Percentiles rank a stretch among this genome's conserved stretches.
Conservation (phyloP, 53 echinoderm and acorn worm genomes). For the Antedon mediterranea region DNA sequence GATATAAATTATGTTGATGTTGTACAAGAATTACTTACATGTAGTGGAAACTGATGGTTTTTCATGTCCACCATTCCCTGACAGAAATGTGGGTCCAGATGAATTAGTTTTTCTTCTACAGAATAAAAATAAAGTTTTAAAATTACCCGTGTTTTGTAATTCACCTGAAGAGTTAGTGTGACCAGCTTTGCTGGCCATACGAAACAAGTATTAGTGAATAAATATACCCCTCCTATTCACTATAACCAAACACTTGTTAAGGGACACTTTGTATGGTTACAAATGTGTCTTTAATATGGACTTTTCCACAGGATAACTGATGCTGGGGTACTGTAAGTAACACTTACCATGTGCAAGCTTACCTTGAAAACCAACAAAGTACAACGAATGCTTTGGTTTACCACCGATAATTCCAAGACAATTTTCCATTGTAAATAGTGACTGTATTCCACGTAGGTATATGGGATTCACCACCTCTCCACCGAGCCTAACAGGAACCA, state of each 20-base stretch:
- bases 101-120: conserved; percentile 89
- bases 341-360: too few species aligned
- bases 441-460: conserved; percentile 62
- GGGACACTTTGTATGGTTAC: too few species aligned
- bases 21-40: conserved; percentile 35
- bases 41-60: conserved; percentile 55
- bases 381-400: conserved; percentile 91
- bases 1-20: too few species aligned
- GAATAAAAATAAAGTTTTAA: neutral
- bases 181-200: too few species aligned
- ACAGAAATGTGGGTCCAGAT: conserved; percentile 95
- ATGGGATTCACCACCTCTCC: conserved; percentile 89
- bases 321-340: too few species aligned
- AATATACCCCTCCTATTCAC: too few species aligned
- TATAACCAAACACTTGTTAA: too few species aligned
- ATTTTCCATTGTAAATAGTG: conserved; percentile 72
- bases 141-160: neutral
- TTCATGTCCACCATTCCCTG: conserved; percentile 90
- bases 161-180: too few species aligned
- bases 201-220: too few species aligned
- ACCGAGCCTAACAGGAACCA: conserved; percentile 86
- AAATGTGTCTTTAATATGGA: too few species aligned
- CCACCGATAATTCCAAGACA: conserved; percentile 99
- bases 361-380: conserved; percentile 98
- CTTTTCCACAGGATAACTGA: too few species aligned